These are phyloP conservation scores for Falco columbarius DNA, from an alignment of 2,797 vertebrate genomes.

Conservation along the genomic window DNA sequence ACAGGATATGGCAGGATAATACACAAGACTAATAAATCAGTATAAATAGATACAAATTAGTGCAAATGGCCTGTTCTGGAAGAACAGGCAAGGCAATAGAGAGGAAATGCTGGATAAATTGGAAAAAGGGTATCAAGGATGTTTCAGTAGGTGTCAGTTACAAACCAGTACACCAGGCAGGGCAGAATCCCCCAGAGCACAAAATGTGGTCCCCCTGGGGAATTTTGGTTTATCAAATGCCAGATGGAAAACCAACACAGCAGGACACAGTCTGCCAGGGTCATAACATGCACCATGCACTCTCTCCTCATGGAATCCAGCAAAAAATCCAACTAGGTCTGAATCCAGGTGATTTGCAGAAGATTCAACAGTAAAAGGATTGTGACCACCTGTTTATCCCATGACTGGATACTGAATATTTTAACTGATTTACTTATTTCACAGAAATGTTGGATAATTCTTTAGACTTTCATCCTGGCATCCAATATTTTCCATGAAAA, in stretches of 20 bases:
- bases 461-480: background rate
- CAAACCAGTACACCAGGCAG: background rate
- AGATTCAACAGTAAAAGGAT: background rate
- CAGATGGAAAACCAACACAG: background rate
- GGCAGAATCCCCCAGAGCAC: background rate
- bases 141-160: background rate
- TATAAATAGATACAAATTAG: conserved; percentile 17
- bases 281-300: background rate
- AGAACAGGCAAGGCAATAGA: conserved; percentile 10
- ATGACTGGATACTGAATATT: background rate
- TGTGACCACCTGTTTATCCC: background rate
- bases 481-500: background rate
- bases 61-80: background rate
- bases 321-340: background rate
- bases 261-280: background rate
- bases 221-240: background rate
- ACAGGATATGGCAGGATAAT: background rate
- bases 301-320: background rate
- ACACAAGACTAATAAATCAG: background rate
- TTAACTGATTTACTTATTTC: background rate
- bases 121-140: background rate
- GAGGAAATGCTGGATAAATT: conserved; percentile 49
- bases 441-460: background rate
- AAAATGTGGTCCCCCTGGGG: background rate
- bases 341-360: background rate